Evolutionary conservation across 2,888 invertebrate species (phyloP), one percentile per base, ranked within the genome.

Genomic region (Eristalinus aeneus): DNA sequence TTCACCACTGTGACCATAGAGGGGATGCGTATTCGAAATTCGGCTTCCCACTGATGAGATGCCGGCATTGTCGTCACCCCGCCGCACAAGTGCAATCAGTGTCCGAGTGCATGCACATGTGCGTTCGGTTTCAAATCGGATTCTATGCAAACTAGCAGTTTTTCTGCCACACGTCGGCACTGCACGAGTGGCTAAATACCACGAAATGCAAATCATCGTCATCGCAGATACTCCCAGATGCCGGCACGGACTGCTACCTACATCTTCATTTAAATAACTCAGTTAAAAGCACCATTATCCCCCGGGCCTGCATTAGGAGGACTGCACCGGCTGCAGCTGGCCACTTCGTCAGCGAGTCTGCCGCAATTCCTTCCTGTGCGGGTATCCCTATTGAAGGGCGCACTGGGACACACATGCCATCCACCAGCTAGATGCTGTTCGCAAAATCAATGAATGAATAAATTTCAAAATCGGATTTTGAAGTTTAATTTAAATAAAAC

Each of bases 401-500:
- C 46, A 22, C 34, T 27, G 54, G 46, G 23, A 56, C 11, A 46
- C 74, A 65, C 54, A 54, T 76, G 53, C 27, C 32, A 53, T n/a
- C 36, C 2, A 16, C 9, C 32, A 39, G 31, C 10, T 10, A 46
- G 54, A 53, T 67, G 61, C 36, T 61, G 61, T 60, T 53, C 67
- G 76, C 65, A 68, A 76, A 77, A 77, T 77, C 77, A 77, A 77
- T 77, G 72, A 72, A 73, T 77, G 68, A 68, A 82, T 68, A 63
- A 73, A 77, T 82, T 82, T 77, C 27, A 23, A 20, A 68, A 73
- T 73, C 72, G 74, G 74, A 81, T 75, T 79, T 75, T 81, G 74
- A 75, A 81, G 80, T 69, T 81, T 69, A 74, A 81, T 81, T 81
- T 75, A 81, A 81, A 81, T 75, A 81, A 69, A 75, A 56, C 58